Base-by-base conservation (phyloP, 2,888 invertebrate genomes). In the Crioceris asparagi region DNA sequence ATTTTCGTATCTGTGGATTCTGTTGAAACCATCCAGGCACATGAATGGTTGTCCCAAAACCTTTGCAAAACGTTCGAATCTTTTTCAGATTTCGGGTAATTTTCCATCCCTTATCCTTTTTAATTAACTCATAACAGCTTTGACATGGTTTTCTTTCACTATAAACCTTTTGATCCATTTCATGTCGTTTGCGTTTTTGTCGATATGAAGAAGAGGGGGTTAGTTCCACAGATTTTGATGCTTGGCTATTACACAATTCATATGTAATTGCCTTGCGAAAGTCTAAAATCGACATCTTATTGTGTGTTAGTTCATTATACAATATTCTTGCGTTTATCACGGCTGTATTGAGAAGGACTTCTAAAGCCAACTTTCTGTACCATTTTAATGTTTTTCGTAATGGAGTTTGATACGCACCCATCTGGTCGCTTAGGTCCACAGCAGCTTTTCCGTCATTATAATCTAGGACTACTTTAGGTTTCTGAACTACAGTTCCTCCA, bases 401-500 rank as follows among this genome's bases (percentile, higher is more conserved):
- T 14, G 30, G 30, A 14, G 30, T 14, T 16, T 30, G 30, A 30
- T 30, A 30, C 15, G 30, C 30, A 12, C 10, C 30, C 30, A 30
- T 30, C 16, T 30, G 30, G 15, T 30, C 30, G 14, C 12, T 15
- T 21, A 21, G 10, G 10, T n/a, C n/a, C n/a, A n/a, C n/a, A n/a
- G n/a, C n/a, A n/a, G n/a, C n/a, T n/a, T 30, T 30, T 14, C 14
- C 14, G 7, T 12, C 15, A 15, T 30, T 30, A 12, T 30, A 30
- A 30, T 30, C 30, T 15, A 12, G 12, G 4, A 30, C 16, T 14
- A 11, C 12, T n/a, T 14, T 12, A n/a, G 30, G 30, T 30, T 30
- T 12, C 7, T 30, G 10, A 12, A 4, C 15, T 30, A 15, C 12
- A 14, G 16, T 30, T 12, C 7, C 4, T n/a, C n/a, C 15, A 15